Base-by-base conservation (phyloP, 1,140 invertebrate species). In the Bombus pascuorum region DNA sequence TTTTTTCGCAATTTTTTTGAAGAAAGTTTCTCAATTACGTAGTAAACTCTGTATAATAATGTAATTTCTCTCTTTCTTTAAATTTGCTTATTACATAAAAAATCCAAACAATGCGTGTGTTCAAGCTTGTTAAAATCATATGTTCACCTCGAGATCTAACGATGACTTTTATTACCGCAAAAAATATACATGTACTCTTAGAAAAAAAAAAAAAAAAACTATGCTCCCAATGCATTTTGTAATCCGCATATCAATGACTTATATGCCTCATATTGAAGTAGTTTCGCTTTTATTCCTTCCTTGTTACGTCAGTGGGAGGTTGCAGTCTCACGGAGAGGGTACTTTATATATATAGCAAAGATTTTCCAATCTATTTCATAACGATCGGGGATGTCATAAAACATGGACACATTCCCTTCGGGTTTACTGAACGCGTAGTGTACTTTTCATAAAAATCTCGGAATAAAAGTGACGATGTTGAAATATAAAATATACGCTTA, bases 351-450 rank as follows among this genome's bases (percentile, higher is more conserved):
- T 68, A 83, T 82, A 34, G 28, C 53, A 34, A 66, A 44, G 22
- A 37, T 65, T 65, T 83, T 39, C 32, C 59, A 5, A 76, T 83
- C 12, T 53, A 25, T 28, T 65, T 66, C 81, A 83, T 39, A 83
- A 83, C 59, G 13, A 28, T 25, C 9, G 0, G 28, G 9, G 66
- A 76, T 34, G n/a, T 22, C 34, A 53, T 15, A 53, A 53, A n/a
- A 10, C 39, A 83, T 53, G 5, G 12, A 25, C 13, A 28, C 12
- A 28, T 66, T 37, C 2, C 12, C 3, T 47, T 44, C 1, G 32
- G 18, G 44, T 28, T 37, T 42, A 42, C 1, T 1, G 25, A 39
- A 42, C 3, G 9, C 0, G 13, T 81, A 59, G 68, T 59, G 22
- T 37, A 34, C 0, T 6, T 12, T 28, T 18, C n/a, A 15, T 25